Conservation (phyloP, 2,797 vertebrate species). For the Poecile montanus region DNA sequence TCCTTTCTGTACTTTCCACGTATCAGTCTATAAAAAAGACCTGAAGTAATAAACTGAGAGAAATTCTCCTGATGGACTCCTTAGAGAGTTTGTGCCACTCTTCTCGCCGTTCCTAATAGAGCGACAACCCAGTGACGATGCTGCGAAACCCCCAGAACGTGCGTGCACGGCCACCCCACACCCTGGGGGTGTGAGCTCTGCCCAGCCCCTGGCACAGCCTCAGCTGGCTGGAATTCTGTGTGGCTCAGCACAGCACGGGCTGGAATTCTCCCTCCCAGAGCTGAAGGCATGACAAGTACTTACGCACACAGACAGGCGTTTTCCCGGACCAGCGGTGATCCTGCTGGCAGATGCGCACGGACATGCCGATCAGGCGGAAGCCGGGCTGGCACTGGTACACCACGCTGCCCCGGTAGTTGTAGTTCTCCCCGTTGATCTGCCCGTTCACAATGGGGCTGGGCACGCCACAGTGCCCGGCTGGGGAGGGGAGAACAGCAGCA, state of each 20-base stretch:
- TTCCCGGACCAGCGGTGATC: slow-evolving; percentile 96
- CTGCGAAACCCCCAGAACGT: not conserved
- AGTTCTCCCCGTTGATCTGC: slow-evolving; percentile 96
- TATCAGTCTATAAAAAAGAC: too few species aligned
- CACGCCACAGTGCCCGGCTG: slow-evolving; percentile 94
- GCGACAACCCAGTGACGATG: too few species aligned
- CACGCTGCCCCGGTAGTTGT: slow-evolving; percentile 94
- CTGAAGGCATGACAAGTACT: slow-evolving; percentile 73
- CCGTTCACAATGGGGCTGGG: slow-evolving; percentile 95
- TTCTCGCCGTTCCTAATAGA: too few species aligned
- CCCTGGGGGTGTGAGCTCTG: accelerated
- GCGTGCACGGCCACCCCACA: accelerated
- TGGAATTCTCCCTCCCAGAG: not conserved
- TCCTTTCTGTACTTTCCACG: too few species aligned
- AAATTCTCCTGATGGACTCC: too few species aligned
- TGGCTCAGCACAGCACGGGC: not conserved
- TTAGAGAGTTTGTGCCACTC: too few species aligned
- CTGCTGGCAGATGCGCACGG: slow-evolving; percentile 97
- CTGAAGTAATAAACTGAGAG: too few species aligned
- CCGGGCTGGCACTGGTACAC: slow-evolving; percentile 96
- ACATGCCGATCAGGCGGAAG: slow-evolving; percentile 95
- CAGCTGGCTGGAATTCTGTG: not conserved
- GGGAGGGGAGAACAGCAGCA: accelerated
- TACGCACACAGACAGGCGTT: slow-evolving; percentile 96
- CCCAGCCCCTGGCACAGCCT: not conserved